Evolutionary conservation across 2,888 invertebrate genomes (phyloP).

Genomic region (Leptarthrus brevirostris): DNA sequence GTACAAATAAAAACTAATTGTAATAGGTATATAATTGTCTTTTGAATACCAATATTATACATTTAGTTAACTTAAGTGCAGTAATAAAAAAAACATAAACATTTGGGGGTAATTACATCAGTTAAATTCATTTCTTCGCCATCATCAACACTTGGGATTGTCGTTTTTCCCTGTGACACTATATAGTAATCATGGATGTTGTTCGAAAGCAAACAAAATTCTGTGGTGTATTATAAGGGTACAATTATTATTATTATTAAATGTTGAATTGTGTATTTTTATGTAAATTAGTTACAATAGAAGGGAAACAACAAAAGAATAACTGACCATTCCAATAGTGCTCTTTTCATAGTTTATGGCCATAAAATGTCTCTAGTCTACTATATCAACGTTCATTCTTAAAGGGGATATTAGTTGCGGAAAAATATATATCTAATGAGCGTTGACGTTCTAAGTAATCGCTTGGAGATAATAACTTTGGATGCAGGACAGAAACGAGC

Average conservation of each 20-base stretch:
- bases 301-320: background rate
- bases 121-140: conserved; percentile 86
- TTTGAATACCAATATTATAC: background rate
- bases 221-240: conserved; percentile 56
- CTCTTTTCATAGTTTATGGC: background rate
- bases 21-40: no score
- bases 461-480: no score
- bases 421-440: background rate
- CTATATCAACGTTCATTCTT: background rate
- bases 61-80: no score
- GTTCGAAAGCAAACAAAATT: conserved; percentile 77
- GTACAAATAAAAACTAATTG: background rate
- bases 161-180: conserved; percentile 93
- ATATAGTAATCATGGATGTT: conserved; percentile 88
- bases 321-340: background rate
- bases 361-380: background rate
- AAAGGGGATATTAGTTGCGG: background rate
- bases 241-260: background rate
- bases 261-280: background rate
- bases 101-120: conserved; percentile 74
- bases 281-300: conserved; percentile 29
- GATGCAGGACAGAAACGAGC: no score
- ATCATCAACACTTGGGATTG: conserved; percentile 93
- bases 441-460: conserved; percentile 10
- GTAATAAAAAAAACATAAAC: background rate